A percentile compares a stretch with the other conserved stretches of the same genome.
These are phyloP conservation scores for Aphaenogaster floridana DNA, from an alignment of 1,140 invertebrate genomes.

Conservation along the genomic window DNA sequence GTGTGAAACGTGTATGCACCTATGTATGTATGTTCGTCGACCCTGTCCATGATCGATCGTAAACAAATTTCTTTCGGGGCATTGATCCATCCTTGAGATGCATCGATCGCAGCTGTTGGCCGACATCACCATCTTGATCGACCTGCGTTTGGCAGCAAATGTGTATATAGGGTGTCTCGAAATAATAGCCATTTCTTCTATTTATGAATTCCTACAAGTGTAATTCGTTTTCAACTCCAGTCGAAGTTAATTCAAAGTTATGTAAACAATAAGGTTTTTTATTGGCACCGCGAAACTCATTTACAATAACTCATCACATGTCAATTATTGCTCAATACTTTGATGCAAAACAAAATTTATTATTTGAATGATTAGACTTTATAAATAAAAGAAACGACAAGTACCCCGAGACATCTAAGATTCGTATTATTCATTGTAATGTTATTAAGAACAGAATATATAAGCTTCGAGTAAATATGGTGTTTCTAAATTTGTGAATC, in stretches of 20 bases:
- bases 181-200: background rate
- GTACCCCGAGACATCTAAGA: background rate
- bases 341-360: background rate
- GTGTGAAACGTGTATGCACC: background rate
- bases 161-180: background rate
- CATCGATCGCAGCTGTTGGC: slow-evolving; percentile 46
- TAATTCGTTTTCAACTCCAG: background rate
- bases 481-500: slow-evolving; percentile 7
- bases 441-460: slow-evolving; percentile 13
- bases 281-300: background rate
- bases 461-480: slow-evolving; percentile 3
- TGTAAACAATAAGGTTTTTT: background rate
- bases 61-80: slow-evolving; percentile 68
- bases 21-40: background rate
- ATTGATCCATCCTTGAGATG: slow-evolving; percentile 50
- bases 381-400: background rate
- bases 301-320: background rate
- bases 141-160: slow-evolving; percentile 1
- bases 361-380: background rate
- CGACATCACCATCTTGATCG: slow-evolving; percentile 3
- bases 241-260: background rate
- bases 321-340: background rate
- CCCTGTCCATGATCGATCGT: slow-evolving; percentile 46
- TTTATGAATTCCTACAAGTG: background rate
- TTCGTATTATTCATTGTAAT: slow-evolving; percentile 8